Conservation (phyloP, 2,113 vertebrate species). For the Oreochromis spilurus region DNA sequence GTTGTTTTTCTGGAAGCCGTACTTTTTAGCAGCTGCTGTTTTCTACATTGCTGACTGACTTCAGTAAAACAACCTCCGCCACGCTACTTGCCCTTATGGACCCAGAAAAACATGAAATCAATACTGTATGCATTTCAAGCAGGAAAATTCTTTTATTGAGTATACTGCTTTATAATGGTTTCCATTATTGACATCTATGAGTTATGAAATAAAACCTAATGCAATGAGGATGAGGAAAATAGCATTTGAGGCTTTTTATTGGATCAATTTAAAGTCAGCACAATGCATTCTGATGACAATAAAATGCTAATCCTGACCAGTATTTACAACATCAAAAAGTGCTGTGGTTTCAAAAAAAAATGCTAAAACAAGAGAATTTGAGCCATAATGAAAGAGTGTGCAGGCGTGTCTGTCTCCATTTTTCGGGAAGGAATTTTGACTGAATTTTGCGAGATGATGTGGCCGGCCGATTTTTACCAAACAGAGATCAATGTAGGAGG, state of each 20-base stretch:
- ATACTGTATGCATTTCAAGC: constrained; percentile 76
- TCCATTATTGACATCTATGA: constrained; percentile 74
- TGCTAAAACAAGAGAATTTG: neutral
- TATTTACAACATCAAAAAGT: constrained; percentile 40
- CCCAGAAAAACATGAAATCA: constrained; percentile 69
- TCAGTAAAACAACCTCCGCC: constrained; percentile 62
- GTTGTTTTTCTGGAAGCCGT: neutral
- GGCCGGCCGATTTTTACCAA: neutral
- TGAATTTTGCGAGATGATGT: neutral
- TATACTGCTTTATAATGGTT: constrained; percentile 71
- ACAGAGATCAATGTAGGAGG: neutral
- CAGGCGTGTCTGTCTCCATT: neutral
- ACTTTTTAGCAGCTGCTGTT: constrained; percentile 24
- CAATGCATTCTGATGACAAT: constrained; percentile 59
- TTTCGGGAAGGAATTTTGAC: neutral
- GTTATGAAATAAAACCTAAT: constrained; percentile 76
- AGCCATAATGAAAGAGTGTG: neutral
- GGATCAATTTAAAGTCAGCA: constrained; percentile 64
- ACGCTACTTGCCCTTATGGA: constrained; percentile 66
- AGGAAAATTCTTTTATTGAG: constrained; percentile 74
- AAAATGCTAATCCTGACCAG: constrained; percentile 56
- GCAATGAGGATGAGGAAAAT: constrained; percentile 72
- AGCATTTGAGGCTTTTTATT: constrained; percentile 69
- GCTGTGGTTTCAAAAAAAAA: constrained; percentile 48
- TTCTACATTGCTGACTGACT: constrained; percentile 44